Conservation (phyloP, 2,797 vertebrate species). For the Buphagus erythrorhynchus region DNA sequence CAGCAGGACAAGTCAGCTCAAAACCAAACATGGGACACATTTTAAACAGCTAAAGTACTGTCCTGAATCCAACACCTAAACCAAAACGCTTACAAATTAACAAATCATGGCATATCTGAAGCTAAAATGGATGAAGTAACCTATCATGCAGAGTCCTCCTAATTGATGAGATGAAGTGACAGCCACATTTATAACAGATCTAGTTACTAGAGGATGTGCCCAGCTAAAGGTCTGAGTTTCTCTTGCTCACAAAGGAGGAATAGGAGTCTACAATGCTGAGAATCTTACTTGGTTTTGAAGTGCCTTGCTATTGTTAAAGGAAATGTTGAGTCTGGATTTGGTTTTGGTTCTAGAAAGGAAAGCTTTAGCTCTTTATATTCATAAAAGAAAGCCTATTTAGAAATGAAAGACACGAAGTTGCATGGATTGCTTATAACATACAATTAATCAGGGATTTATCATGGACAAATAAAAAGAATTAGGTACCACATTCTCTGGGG, state of each 20-base stretch:
- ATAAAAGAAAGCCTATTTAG: background rate
- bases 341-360: background rate
- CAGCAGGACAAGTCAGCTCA: background rate
- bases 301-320: background rate
- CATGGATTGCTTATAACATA: background rate
- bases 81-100: background rate
- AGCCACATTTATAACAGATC: background rate
- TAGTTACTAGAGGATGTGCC: background rate
- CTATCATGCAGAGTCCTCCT: background rate
- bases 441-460: slow-evolving; percentile 42
- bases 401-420: background rate
- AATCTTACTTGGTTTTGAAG: background rate
- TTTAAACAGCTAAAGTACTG: background rate
- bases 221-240: background rate
- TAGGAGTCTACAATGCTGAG: background rate
- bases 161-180: background rate
- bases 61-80: background rate
- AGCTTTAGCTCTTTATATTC: background rate
- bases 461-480: slow-evolving; percentile 14
- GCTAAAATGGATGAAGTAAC: background rate
- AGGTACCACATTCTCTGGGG: background rate
- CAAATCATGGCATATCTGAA: background rate
- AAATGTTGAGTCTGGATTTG: background rate
- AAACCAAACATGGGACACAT: background rate
- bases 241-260: background rate